Percentiles rank a stretch among this genome's conserved stretches.
Conservation (phyloP, 2,113 vertebrate genomes). For the Mohoua ochrocephala region DNA sequence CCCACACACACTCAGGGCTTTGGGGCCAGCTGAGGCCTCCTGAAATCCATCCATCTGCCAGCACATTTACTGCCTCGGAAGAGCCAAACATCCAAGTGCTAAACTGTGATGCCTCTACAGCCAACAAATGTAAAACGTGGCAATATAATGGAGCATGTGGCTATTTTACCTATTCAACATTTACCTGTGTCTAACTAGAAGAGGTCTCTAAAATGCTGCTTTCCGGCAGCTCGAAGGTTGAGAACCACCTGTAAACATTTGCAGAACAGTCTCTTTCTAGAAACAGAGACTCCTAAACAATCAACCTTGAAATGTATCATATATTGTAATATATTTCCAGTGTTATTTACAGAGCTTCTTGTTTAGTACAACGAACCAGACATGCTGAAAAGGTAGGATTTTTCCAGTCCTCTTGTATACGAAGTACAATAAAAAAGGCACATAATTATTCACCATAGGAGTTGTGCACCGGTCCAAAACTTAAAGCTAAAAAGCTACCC, state of each 20-base stretch:
- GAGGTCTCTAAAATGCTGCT: slow-evolving; percentile 45
- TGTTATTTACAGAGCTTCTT: slow-evolving; percentile 55
- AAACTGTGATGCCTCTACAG: background rate
- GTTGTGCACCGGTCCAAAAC: slow-evolving; percentile 60
- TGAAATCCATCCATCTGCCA: background rate
- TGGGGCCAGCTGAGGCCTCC: background rate
- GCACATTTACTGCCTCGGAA: background rate
- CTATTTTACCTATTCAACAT: slow-evolving; percentile 17
- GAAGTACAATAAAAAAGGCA: slow-evolving; percentile 77
- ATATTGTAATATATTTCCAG: slow-evolving; percentile 4
- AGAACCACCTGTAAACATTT: slow-evolving; percentile 64
- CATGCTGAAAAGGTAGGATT: slow-evolving; percentile 69
- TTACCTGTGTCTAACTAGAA: slow-evolving; percentile 43
- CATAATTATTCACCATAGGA: slow-evolving; percentile 64
- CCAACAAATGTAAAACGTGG: slow-evolving; percentile 19
- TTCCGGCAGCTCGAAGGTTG: slow-evolving; percentile 20
- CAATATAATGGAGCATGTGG: background rate
- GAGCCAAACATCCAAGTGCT: background rate
- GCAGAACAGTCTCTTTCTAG: background rate
- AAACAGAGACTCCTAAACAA: slow-evolving; percentile 39
- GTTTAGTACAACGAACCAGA: slow-evolving; percentile 56
- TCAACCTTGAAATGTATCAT: slow-evolving; percentile 24
- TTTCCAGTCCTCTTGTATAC: slow-evolving; percentile 44
- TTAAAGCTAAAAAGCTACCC: slow-evolving; percentile 61
- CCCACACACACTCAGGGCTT: background rate